phyloP scores from a whole-genome alignment of 2,113 vertebrate genomes.

The Columba janthina region DNA sequence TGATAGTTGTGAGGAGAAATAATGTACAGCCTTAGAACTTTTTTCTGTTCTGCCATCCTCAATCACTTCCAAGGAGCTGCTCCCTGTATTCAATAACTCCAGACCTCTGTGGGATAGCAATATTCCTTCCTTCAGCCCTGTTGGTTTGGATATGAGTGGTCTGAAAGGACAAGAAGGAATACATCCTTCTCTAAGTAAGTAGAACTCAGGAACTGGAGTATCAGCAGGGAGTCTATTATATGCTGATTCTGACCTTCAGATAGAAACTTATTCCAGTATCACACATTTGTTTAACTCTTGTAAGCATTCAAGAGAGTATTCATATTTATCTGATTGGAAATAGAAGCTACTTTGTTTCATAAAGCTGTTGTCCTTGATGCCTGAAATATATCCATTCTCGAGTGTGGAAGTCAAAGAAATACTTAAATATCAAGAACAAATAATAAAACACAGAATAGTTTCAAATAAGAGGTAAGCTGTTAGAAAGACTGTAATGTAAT shows the following conservation, averaged over 20 bases:
- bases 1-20: background rate
- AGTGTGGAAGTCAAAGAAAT: background rate
- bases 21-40: background rate
- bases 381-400: background rate
- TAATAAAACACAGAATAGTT: constrained; percentile 1
- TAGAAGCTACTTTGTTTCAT: background rate
- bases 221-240: background rate
- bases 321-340: constrained; percentile 23
- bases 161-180: background rate
- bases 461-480: background rate
- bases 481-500: background rate
- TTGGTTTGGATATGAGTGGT: background rate
- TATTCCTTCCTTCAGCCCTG: background rate
- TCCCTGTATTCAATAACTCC: background rate
- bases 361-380: background rate
- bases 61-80: background rate
- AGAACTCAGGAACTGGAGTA: background rate
- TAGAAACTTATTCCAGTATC: background rate
- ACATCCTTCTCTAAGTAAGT: background rate
- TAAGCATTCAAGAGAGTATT: background rate
- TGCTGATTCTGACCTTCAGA: constrained; percentile 4
- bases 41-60: background rate
- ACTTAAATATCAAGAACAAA: constrained; percentile 14
- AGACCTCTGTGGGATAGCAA: background rate
- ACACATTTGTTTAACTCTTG: background rate